Evolutionary conservation across 2,113 vertebrate species (phyloP).

Genomic region (Daubentonia madagascariensis): DNA sequence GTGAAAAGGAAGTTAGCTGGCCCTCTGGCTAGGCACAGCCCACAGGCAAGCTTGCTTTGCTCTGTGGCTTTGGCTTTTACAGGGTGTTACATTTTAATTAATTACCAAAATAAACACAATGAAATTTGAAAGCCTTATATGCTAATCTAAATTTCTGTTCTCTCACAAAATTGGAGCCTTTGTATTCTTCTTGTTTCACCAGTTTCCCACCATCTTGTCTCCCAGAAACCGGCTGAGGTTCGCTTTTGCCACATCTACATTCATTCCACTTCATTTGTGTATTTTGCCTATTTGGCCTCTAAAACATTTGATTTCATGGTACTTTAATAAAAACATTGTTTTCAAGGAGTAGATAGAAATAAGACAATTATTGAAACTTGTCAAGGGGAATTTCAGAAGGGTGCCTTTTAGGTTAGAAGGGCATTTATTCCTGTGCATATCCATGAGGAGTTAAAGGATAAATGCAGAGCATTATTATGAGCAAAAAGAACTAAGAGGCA

Average conservation of each 20-base stretch:
- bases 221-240: neutral
- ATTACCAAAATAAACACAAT: slow-evolving; percentile 46
- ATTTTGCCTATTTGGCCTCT: neutral
- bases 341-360: neutral
- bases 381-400: neutral
- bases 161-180: neutral
- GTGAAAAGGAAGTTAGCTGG: neutral
- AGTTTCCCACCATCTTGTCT: neutral
- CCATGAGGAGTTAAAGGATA: neutral
- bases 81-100: slow-evolving; percentile 63
- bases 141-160: neutral
- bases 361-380: neutral
- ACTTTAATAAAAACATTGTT: neutral
- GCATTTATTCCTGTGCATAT: neutral
- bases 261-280: neutral
- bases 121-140: slow-evolving; percentile 2
- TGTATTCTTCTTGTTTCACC: neutral
- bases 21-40: neutral
- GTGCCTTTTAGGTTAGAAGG: neutral
- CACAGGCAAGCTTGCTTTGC: slow-evolving; percentile 22
- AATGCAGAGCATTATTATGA: neutral
- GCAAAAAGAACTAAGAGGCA: neutral
- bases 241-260: neutral
- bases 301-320: neutral
- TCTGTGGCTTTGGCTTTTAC: slow-evolving; percentile 37